Evolutionary conservation across 1,140 invertebrate species (phyloP).

Genomic region (Drosophila arawakana): DNA sequence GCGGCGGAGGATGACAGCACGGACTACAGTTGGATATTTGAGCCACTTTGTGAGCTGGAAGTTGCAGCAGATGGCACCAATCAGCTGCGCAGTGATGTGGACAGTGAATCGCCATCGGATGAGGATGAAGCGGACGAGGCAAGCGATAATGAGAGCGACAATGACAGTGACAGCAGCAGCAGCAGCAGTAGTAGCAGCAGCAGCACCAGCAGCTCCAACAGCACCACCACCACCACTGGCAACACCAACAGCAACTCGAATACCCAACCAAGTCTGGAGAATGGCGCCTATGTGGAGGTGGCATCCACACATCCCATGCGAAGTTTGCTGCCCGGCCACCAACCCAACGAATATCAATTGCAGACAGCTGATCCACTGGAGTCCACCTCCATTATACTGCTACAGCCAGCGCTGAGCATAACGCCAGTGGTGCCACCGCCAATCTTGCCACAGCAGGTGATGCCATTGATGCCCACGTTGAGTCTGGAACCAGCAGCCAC

Average conservation of each 20-base stretch:
- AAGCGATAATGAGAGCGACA: constrained; percentile 25
- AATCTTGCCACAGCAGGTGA: not conserved
- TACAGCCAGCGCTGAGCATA: constrained; percentile 57
- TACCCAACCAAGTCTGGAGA: constrained; percentile 48
- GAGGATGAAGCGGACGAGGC: constrained; percentile 38
- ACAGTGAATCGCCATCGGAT: constrained; percentile 40
- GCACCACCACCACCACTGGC: constrained; percentile 46
- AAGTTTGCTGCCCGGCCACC: constrained; percentile 31
- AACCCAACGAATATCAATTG: constrained; percentile 62
- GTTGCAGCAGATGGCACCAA: constrained; percentile 35
- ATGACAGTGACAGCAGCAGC: constrained; percentile 35
- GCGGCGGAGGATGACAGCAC: constrained; percentile 57
- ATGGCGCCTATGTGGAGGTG: constrained; percentile 31
- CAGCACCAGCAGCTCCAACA: constrained; percentile 29
- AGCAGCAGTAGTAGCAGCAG: constrained; percentile 44
- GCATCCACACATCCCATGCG: constrained; percentile 46
- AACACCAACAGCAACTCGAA: constrained; percentile 59
- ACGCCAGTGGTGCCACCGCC: constrained; percentile 28
- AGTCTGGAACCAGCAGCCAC: constrained; percentile 19
- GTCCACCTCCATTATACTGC: constrained; percentile 75
- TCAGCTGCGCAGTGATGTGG: constrained; percentile 31
- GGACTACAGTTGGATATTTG: constrained; percentile 80
- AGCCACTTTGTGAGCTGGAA: constrained; percentile 78
- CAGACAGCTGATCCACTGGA: constrained; percentile 61
- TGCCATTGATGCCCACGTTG: constrained; percentile 1